Evolutionary conservation across 2,113 vertebrate species (phyloP).

Genomic region (Callipepla squamata): DNA sequence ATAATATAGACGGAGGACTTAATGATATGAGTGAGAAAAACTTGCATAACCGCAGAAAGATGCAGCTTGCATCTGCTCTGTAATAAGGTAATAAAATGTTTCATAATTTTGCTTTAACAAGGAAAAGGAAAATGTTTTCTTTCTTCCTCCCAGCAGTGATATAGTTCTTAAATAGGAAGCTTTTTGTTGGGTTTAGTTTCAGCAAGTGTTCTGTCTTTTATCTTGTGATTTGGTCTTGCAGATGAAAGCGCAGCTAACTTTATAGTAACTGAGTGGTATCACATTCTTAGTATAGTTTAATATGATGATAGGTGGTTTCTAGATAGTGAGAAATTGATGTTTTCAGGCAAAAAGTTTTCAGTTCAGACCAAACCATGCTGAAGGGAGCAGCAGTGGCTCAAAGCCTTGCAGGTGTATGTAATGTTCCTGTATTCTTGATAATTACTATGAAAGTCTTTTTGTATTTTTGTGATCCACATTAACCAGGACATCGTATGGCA

Average conservation of each 20-base stretch:
- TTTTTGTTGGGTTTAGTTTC: neutral
- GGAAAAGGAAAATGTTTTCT: neutral
- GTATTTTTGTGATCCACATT: neutral
- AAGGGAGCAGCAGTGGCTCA: neutral
- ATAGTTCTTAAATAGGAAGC: neutral
- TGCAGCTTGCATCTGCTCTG: neutral
- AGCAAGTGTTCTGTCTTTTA: neutral
- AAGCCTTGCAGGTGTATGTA: neutral
- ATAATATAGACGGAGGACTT: neutral
- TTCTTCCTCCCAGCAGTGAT: neutral
- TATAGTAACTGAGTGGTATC: neutral
- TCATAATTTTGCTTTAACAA: neutral
- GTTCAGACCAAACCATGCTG: neutral
- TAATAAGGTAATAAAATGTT: neutral
- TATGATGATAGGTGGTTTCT: neutral
- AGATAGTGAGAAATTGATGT: neutral
- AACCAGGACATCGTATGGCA: neutral
- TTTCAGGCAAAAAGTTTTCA: fast-evolving
- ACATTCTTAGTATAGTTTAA: too few species aligned
- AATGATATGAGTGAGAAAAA: neutral
- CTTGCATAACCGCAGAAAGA: neutral
- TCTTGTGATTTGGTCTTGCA: neutral
- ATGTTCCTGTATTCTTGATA: neutral
- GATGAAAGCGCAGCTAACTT: neutral
- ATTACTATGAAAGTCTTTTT: neutral